Conservation (phyloP, 2,888 invertebrate genomes). For the Gastrophysa polygoni region DNA sequence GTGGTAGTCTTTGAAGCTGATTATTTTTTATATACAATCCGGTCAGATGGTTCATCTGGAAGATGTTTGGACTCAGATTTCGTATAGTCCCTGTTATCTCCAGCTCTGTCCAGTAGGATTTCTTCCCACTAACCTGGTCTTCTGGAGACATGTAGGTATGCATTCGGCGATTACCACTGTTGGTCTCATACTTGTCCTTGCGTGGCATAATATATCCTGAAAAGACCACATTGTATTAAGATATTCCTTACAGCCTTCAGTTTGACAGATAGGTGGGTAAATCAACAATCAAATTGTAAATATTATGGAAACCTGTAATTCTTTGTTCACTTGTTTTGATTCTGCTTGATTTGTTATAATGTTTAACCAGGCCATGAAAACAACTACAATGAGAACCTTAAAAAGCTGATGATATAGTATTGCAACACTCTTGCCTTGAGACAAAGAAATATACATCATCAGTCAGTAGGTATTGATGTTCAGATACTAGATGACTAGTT, state of each 20-base stretch:
- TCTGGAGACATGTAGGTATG: conserved; percentile 93
- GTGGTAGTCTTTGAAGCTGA: conserved; percentile 86
- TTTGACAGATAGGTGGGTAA: not conserved
- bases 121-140: conserved; percentile 90
- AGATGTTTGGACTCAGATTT: conserved; percentile 90
- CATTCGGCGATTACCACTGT: conserved; percentile 65
- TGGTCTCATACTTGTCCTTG: conserved; percentile 87
- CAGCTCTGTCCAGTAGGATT: conserved; percentile 83
- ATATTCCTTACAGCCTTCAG: conserved; percentile 1
- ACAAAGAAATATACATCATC: not conserved
- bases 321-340: not conserved
- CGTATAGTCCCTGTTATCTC: conserved; percentile 90
- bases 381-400: not conserved
- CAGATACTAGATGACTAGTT: not conserved
- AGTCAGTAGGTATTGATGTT: not conserved
- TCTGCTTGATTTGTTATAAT: not conserved
- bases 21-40: conserved; percentile 96
- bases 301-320: not conserved
- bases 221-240: conserved; percentile 34
- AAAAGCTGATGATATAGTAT: not conserved
- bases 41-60: conserved; percentile 91
- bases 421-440: not conserved
- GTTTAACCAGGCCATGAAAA: not conserved
- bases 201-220: conserved; percentile 60
- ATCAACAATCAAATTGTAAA: not conserved